Conservation (phyloP, 2,888 invertebrate genomes). For the Neria commutata region DNA sequence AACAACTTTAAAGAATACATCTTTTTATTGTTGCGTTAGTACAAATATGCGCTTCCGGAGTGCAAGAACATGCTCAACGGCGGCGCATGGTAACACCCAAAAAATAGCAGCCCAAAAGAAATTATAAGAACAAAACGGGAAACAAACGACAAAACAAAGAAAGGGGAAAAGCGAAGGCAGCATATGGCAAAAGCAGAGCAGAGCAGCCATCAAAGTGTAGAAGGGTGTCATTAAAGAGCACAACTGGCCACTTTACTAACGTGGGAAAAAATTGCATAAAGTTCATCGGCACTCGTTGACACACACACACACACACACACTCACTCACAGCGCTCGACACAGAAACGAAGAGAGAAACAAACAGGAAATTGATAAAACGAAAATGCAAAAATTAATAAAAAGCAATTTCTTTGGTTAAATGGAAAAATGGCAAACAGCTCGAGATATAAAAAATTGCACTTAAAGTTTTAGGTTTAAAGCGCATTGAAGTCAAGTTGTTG, state of each 20-base stretch:
- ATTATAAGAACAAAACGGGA: neutral
- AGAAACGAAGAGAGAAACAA: slow-evolving; percentile 20
- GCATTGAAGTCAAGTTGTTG: neutral
- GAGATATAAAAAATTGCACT: neutral
- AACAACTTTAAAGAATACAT: neutral
- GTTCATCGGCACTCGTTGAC: slow-evolving; percentile 20
- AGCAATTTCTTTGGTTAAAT: slow-evolving; percentile 13
- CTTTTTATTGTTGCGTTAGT: slow-evolving; percentile 1
- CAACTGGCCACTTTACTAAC: slow-evolving; percentile 27
- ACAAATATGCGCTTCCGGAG: slow-evolving; percentile 48
- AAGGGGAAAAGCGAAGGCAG: neutral
- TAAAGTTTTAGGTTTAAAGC: neutral
- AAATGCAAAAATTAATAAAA: slow-evolving; percentile 36
- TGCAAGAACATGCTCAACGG: slow-evolving; percentile 28
- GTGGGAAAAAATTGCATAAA: slow-evolving; percentile 40
- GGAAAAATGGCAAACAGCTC: slow-evolving; percentile 1
- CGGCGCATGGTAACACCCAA: slow-evolving; percentile 11
- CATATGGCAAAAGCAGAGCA: slow-evolving; percentile 15
- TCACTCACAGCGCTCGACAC: neutral
- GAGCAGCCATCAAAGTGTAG: too few species aligned
- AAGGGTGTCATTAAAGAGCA: too few species aligned
- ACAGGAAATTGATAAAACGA: slow-evolving; percentile 33
- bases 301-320: neutral
- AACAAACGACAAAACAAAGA: neutral
- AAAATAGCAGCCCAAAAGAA: neutral